Conservation (phyloP, 2,113 vertebrate species). For the Chlorocebus sabaeus region DNA sequence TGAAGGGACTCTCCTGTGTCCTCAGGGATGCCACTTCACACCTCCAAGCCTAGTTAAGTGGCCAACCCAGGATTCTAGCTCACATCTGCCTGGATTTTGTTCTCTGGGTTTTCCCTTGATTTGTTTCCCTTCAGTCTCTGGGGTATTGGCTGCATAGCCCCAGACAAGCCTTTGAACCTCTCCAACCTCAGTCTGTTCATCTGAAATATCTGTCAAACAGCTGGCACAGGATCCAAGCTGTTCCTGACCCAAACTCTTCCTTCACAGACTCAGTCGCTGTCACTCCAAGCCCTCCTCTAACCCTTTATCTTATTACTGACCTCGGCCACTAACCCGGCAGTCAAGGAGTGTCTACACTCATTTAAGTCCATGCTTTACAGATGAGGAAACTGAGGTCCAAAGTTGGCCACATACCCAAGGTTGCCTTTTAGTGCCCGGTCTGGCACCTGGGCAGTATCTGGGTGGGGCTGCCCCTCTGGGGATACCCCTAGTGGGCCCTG, state of each 20-base stretch:
- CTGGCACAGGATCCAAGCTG: not conserved
- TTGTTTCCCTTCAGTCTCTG: not conserved
- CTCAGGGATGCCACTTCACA: not conserved
- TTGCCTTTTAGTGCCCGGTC: not conserved
- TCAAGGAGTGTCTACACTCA: not conserved
- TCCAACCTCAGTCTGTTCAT: not conserved
- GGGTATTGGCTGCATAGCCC: not conserved
- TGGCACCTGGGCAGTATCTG: not conserved
- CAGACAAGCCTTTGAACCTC: not conserved
- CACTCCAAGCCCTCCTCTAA: not conserved
- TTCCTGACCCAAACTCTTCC: not conserved
- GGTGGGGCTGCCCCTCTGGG: not conserved
- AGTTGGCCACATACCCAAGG: not conserved
- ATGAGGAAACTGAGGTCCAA: not conserved
- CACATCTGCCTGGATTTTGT: not conserved
- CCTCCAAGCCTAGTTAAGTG: not conserved
- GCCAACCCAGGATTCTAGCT: not conserved
- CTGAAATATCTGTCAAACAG: not conserved
- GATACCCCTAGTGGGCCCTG: not conserved
- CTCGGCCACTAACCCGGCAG: not conserved
- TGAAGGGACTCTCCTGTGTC: not conserved
- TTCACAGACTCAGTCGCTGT: not conserved
- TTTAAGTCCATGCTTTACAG: slow-evolving; percentile 6
- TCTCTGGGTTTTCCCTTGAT: not conserved
- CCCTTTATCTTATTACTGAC: not conserved